Percentiles rank a stretch among this genome's conserved stretches.
These are phyloP conservation scores for Erebia ligea DNA, from an alignment of 2,888 invertebrate species.

Conservation along the genomic window DNA sequence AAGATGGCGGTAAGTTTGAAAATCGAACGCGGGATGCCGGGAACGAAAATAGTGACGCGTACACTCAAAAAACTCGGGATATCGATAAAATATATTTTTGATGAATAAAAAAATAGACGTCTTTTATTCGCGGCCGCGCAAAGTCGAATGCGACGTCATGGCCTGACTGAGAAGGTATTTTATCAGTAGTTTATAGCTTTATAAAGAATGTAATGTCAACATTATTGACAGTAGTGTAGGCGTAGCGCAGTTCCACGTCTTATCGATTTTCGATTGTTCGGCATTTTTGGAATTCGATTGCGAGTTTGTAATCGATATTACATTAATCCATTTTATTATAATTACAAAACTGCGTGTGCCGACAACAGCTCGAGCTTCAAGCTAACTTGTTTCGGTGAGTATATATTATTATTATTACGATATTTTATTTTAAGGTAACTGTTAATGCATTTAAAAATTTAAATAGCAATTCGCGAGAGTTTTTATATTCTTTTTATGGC, in stretches of 20 bases:
- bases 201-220: slow-evolving; percentile 51
- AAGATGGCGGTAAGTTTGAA: slow-evolving; percentile 25
- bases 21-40: slow-evolving; percentile 35
- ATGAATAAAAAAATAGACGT: slow-evolving; percentile 43
- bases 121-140: slow-evolving; percentile 49
- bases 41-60: slow-evolving; percentile 50
- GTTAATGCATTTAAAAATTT: slow-evolving; percentile 12
- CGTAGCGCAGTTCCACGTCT: slow-evolving; percentile 33
- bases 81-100: slow-evolving; percentile 43
- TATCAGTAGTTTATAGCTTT: slow-evolving; percentile 48
- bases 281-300: slow-evolving; percentile 33
- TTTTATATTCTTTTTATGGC: slow-evolving; percentile 16
- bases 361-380: not conserved
- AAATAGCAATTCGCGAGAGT: slow-evolving; percentile 3
- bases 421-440: slow-evolving; percentile 12
- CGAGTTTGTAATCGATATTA: not conserved
- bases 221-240: slow-evolving; percentile 44
- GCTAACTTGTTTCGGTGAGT: slow-evolving; percentile 1
- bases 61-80: slow-evolving; percentile 31
- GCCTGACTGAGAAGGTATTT: slow-evolving; percentile 44
- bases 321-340: not conserved
- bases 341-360: not conserved
- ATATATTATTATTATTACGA: not conserved
- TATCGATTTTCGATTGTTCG: slow-evolving; percentile 52
- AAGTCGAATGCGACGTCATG: slow-evolving; percentile 49